These are phyloP conservation scores for Arenicola marina DNA, from an alignment of 2,888 invertebrate genomes.

Conservation along the genomic window DNA sequence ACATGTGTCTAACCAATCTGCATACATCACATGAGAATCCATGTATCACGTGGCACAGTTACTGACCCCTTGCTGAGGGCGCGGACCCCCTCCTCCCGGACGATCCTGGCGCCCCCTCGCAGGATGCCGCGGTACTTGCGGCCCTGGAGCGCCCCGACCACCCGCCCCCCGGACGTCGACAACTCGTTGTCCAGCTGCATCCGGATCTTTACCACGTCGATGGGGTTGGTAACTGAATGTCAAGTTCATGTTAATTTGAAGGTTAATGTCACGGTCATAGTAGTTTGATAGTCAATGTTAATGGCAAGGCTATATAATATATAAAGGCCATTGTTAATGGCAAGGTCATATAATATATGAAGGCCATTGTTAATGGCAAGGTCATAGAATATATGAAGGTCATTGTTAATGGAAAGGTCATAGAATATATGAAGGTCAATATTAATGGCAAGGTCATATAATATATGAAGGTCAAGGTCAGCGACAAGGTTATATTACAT, in stretches of 20 bases:
- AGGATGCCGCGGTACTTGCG: slow-evolving; percentile 46
- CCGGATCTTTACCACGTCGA: slow-evolving; percentile 50
- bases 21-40: no score
- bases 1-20: no score
- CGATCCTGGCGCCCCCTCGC: slow-evolving; percentile 38
- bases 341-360: no score
- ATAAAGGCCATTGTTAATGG: no score
- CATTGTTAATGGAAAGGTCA: no score
- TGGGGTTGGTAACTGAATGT: slow-evolving; percentile 47
- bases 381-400: no score
- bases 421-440: no score
- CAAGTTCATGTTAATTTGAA: not conserved
- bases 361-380: no score
- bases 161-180: slow-evolving; percentile 22
- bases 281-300: not conserved
- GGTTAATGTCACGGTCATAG: not conserved
- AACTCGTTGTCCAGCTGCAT: slow-evolving; percentile 52
- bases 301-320: not conserved
- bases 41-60: not conserved
- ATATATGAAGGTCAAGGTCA: no score
- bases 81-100: slow-evolving; percentile 43
- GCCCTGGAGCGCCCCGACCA: slow-evolving; percentile 31
- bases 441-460: no score
- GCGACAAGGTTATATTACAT: no score
- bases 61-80: slow-evolving; percentile 48